These are phyloP conservation scores for Artemia franciscana DNA, from an alignment of 1,140 invertebrate species.

Conservation along the genomic window DNA sequence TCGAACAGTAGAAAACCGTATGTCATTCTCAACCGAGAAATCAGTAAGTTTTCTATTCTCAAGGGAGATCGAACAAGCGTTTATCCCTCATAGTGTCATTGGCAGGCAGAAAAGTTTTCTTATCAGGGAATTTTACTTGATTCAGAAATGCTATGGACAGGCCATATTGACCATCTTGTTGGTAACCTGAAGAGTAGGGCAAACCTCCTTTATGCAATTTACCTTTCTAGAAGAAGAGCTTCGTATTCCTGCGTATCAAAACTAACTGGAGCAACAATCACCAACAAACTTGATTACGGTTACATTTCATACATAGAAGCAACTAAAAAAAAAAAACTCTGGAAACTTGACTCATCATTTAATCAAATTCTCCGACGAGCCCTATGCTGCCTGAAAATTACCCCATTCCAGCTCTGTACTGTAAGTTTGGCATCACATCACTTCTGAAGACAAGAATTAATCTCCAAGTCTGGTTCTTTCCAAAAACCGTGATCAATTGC, in stretches of 20 bases:
- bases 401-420: not conserved
- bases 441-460: not conserved
- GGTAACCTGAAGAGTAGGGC: not conserved
- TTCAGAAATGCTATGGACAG: not conserved
- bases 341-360: not conserved
- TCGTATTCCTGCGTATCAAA: not conserved
- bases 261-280: not conserved
- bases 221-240: not conserved
- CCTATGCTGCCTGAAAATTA: not conserved
- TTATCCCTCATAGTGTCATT: not conserved
- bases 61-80: not conserved
- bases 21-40: not conserved
- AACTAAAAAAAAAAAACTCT: not conserved
- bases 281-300: not conserved
- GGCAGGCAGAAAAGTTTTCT: not conserved
- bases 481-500: not conserved
- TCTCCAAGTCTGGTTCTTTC: not conserved
- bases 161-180: not conserved
- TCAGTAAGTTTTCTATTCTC: not conserved
- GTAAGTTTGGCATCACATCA: not conserved
- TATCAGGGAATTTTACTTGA: not conserved
- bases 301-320: not conserved
- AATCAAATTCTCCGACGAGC: not conserved
- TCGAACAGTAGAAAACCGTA: not conserved
- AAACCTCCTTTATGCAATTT: not conserved